Evolutionary conservation across 2,113 vertebrate genomes (phyloP).

Genomic region (Turnix velox): DNA sequence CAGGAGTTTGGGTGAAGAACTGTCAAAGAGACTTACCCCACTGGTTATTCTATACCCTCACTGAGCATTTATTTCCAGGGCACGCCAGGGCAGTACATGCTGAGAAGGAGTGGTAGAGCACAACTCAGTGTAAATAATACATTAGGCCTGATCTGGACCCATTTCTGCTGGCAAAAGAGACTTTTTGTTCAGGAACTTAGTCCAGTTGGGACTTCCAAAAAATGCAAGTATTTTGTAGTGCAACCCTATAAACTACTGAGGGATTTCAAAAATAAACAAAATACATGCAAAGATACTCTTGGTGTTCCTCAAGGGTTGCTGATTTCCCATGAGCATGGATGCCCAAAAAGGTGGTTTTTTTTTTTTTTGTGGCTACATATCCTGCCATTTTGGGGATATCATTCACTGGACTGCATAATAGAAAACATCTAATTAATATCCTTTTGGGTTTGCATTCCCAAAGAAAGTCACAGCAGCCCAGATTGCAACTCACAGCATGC

Average conservation of each 20-base stretch:
- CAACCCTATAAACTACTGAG: constrained; percentile 23
- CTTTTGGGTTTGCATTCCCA: not conserved
- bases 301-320: not conserved
- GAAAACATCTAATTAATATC: not conserved
- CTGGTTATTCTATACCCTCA: constrained; percentile 24
- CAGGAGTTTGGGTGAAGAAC: not conserved
- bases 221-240: constrained; percentile 11
- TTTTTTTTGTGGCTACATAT: not conserved
- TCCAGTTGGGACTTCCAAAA: constrained; percentile 3
- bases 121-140: constrained; percentile 22
- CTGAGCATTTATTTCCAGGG: constrained; percentile 41
- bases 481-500: not conserved
- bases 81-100: not conserved
- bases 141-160: not conserved
- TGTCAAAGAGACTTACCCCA: not conserved
- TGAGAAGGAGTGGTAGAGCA: not conserved
- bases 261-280: constrained; percentile 14
- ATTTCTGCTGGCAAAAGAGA: constrained; percentile 14
- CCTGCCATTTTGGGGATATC: not conserved
- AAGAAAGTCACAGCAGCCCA: not conserved
- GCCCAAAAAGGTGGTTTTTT: not conserved
- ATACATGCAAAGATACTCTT: not conserved
- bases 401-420: not conserved
- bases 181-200: not conserved
- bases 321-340: not conserved